phyloP scores from a whole-genome alignment of 2,113 vertebrate species.

The Mesembrinibis cayennensis region DNA sequence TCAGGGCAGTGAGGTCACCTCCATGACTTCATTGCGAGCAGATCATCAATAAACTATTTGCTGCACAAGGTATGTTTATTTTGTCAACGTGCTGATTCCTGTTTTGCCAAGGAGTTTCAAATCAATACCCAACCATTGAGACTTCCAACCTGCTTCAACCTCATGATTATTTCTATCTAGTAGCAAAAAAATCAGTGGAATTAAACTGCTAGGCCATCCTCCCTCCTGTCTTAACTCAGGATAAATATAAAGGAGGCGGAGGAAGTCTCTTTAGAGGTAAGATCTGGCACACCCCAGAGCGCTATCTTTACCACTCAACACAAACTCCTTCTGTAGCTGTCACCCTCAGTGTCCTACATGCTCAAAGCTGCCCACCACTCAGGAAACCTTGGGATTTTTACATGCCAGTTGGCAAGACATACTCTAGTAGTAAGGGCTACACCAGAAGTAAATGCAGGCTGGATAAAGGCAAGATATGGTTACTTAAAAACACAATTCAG shows the following conservation, averaged over 20 bases:
- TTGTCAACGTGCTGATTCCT: background rate
- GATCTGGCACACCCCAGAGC: background rate
- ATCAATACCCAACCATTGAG: background rate
- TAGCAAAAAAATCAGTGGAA: background rate
- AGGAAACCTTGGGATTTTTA: background rate
- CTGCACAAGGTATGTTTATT: background rate
- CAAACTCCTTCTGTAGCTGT: background rate
- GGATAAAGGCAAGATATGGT: background rate
- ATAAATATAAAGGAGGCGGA: background rate
- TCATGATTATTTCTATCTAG: background rate
- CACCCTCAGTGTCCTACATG: background rate
- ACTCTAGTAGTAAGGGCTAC: background rate
- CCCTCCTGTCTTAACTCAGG: background rate
- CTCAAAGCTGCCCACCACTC: background rate
- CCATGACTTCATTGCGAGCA: background rate
- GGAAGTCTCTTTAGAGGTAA: background rate
- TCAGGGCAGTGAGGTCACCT: background rate
- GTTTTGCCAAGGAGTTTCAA: background rate
- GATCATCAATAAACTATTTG: conserved; percentile 6
- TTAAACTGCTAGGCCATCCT: background rate
- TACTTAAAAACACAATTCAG: background rate
- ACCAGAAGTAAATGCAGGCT: background rate
- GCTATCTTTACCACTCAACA: background rate
- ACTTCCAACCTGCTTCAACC: background rate
- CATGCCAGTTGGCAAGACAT: background rate